Base-by-base conservation (phyloP, 1,140 invertebrate genomes). In the Halictus rubicundus region DNA sequence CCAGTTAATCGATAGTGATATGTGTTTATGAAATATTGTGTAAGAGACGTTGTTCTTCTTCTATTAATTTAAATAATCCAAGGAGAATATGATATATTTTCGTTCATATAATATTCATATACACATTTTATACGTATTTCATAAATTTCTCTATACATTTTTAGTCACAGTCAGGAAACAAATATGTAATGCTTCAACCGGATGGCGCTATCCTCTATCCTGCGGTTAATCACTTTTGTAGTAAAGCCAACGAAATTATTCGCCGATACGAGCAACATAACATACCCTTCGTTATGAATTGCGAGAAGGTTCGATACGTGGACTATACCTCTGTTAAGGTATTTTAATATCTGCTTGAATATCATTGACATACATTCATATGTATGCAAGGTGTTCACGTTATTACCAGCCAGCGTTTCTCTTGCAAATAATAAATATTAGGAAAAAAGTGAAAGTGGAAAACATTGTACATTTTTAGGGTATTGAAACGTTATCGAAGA, bases 161-260 rank as follows among this genome's bases (percentile, higher is more conserved):
- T 12, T 16, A 93, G 92, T 89, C 90, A 19, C 82, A 85, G 66
- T 79, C 84, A 7, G 91, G 90, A 23, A 78, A 89, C 6, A 90
- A 93, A 63, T 95, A 95, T 83, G 80, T 95, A 7, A 88, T 95
- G 23, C 87, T 96, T 2, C 94, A 93, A 68, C 94, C 95, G 2
- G 93, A 94, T n/a, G 90, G 94, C 25, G 95, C 95, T 4, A 88
- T 96, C 0, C 95, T 94, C 82, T 96, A 95, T 87, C 95, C 96
- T 0, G 94, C 95, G 0, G 93, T 95, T 0, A 94, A 96, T 81
- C 94, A 93, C 65, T 66, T 96, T 2, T 91, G 94, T 2, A 83
- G 91, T 2, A 93, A 93, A 83, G 88, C 95, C 57, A 90, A 89
- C 16, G 93, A 94, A 71, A 89, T 93, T 61, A 93, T 90, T 64